Evolutionary conservation across 2,888 invertebrate species (phyloP), one percentile per base, ranked within the genome.

Genomic region (Drosophila falleni): DNA sequence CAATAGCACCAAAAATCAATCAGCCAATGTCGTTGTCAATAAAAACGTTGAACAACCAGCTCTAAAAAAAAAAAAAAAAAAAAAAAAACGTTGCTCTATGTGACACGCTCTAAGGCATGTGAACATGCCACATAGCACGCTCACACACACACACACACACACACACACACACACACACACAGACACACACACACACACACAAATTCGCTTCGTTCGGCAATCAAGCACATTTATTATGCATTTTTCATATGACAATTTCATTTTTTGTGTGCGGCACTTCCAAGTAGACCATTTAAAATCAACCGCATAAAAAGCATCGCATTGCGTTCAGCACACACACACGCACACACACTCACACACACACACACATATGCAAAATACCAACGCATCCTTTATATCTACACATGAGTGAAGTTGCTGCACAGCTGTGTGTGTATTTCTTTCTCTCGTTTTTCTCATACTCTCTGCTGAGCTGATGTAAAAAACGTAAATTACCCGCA

Each of bases 401-500:
- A 58, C 64, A 70, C 71, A 73, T 71, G 73, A 69, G 61, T 80
- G 58, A 78, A 74, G 62, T 31, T 51, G 50, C 54, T 76, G 76
- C 76, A 72, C 60, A 64, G 46, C 37, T 51, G 54, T 23, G 51
- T 47, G 42, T 54, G 15, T 44, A 2, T 44, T 31, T 35, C 13
- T 44, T 31, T n/a, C 23, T 33, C 44, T 44, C 19, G 1, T 10
- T 41, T 16, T 10, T 16, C n/a, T 29, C 19, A 8, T 39, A 3
- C 35, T 26, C 37, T 15, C 35, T 47, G 29, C n/a, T 51, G 50
- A 60, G 66, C 56, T 42, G 35, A 53, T 41, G 69, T 66, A 67
- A 83, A 75, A 66, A 64, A 76, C 76, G 70, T 79, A 89, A 89
- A 90, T 89, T 90, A 87, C 89, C 87, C 87, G 90, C 89, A 88